These are phyloP conservation scores for Alligator mississippiensis DNA, from an alignment of 2,113 vertebrate genomes.

Conservation along the genomic window DNA sequence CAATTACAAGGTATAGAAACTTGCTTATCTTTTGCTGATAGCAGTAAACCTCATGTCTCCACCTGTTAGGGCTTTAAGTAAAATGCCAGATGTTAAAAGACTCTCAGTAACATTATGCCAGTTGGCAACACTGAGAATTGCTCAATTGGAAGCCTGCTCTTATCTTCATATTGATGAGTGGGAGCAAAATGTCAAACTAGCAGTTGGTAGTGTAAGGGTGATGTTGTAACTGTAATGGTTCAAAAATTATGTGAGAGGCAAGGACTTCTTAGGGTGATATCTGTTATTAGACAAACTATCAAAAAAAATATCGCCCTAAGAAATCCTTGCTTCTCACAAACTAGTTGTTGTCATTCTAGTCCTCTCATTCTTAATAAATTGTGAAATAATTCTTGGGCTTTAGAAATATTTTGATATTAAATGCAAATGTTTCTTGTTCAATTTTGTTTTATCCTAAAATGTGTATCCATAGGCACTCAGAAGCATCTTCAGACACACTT, in stretches of 20 bases:
- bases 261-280: too few relatives aligned
- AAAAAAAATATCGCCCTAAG: too few relatives aligned
- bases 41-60: not conserved
- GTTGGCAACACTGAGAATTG: not conserved
- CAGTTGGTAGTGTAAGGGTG: too few relatives aligned
- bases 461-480: not conserved
- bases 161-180: not conserved
- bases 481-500: not conserved
- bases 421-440: not conserved
- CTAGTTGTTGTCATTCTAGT: not conserved
- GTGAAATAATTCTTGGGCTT: constrained; percentile 14
- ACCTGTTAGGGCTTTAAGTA: not conserved
- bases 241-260: too few relatives aligned
- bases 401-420: not conserved
- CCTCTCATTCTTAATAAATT: not conserved
- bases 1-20: not conserved
- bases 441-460: not conserved
- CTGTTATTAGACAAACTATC: too few relatives aligned
- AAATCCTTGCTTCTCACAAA: too few relatives aligned
- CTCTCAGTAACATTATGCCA: not conserved
- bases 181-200: rapidly evolving
- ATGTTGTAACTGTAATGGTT: too few relatives aligned
- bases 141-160: not conserved
- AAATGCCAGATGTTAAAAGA: not conserved
- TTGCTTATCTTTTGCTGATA: not conserved